A percentile compares a stretch with the other conserved stretches of the same genome.
These are phyloP conservation scores for Ceraclea dissimilis DNA, from an alignment of 2,888 invertebrate genomes.

Conservation along the genomic window DNA sequence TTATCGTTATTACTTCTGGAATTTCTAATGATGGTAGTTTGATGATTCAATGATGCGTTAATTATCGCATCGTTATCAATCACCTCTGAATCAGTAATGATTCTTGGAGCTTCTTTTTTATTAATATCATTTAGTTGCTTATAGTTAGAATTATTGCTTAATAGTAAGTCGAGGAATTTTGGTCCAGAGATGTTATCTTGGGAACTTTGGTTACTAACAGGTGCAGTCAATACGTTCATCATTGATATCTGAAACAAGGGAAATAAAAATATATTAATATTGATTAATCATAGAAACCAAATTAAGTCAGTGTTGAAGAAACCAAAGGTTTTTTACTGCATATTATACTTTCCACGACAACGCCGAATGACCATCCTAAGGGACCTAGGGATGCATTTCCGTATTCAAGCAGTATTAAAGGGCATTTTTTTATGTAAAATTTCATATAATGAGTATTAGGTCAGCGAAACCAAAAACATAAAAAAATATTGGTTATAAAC, in stretches of 20 bases:
- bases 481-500: too few species aligned
- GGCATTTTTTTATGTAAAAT: too few species aligned
- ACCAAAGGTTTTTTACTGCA: too few species aligned
- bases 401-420: too few species aligned
- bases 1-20: constrained; percentile 32
- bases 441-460: too few species aligned
- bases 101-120: constrained; percentile 26
- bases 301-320: too few species aligned
- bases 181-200: constrained; percentile 31
- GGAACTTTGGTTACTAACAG: constrained; percentile 12
- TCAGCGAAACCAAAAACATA: too few species aligned
- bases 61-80: constrained; percentile 30
- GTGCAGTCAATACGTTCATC: constrained; percentile 12
- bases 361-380: too few species aligned
- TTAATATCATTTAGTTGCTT: constrained; percentile 28
- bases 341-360: too few species aligned
- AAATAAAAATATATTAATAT: constrained; percentile 1
- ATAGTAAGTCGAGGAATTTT: constrained; percentile 38
- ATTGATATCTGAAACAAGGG: constrained; percentile 14
- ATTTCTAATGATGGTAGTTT: constrained; percentile 36
- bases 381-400: too few species aligned
- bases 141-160: constrained; percentile 37
- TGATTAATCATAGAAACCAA: neutral
- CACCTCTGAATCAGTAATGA: constrained; percentile 12
- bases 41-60: constrained; percentile 33